Conservation (phyloP, 2,888 invertebrate species). For the Pristionchus exspectatus region DNA sequence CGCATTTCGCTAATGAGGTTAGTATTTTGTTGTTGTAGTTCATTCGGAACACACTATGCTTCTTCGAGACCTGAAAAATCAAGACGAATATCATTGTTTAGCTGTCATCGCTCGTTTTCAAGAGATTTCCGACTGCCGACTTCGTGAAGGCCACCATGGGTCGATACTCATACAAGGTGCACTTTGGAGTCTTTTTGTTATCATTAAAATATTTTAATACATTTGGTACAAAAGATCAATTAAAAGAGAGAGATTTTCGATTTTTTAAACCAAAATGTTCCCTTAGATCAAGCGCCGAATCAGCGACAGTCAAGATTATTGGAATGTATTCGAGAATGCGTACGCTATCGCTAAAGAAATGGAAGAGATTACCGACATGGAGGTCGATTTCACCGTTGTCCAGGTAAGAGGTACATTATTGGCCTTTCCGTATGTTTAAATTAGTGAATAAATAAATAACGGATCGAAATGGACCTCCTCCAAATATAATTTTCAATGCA, state of each 20-base stretch:
- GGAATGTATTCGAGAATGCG: neutral
- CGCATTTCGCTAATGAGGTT: neutral
- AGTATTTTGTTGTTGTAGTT: too few species aligned
- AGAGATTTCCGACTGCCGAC: neutral
- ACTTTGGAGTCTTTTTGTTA: neutral
- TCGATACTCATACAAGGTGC: neutral
- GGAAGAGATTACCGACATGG: neutral
- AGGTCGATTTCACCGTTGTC: neutral
- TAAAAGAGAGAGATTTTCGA: too few species aligned
- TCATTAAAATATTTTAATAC: too few species aligned
- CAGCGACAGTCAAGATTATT: neutral
- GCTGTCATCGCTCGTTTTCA: neutral
- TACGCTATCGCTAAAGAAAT: neutral
- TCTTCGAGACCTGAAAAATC: too few species aligned
- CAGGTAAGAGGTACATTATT: neutral
- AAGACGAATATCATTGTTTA: neutral
- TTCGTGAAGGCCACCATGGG: neutral
- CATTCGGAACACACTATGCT: too few species aligned
- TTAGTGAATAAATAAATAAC: neutral
- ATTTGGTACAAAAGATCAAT: too few species aligned
- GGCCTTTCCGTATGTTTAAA: neutral
- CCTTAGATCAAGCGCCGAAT: neutral
- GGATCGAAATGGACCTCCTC: too few species aligned
- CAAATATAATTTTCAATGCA: too few species aligned
- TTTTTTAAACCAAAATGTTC: neutral